These are phyloP conservation scores for Ctena decussata DNA, from an alignment of 2,888 invertebrate genomes.

Conservation along the genomic window DNA sequence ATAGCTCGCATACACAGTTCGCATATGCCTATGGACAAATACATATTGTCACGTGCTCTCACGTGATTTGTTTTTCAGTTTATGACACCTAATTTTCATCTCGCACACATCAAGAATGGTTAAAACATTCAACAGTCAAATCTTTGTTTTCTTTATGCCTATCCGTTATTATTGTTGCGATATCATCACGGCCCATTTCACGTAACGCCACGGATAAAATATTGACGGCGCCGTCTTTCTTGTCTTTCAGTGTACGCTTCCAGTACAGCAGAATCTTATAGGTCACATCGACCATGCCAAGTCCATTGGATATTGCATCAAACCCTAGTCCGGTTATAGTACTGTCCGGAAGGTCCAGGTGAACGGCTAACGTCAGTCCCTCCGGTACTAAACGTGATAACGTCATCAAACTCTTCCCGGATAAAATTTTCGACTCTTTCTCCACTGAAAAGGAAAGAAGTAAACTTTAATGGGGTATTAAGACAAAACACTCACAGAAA, in stretches of 20 bases:
- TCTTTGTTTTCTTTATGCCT: conserved; percentile 81
- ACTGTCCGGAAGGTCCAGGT: conserved; percentile 85
- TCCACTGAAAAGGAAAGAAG: conserved; percentile 78
- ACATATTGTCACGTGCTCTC: no score
- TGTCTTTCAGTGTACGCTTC: conserved; percentile 83
- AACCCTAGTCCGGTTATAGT: conserved; percentile 86
- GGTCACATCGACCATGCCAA: conserved; percentile 84
- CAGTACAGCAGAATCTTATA: conserved; percentile 86
- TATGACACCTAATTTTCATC: no score
- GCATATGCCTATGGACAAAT: no score
- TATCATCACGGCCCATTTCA: conserved; percentile 81
- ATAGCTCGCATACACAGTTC: no score
- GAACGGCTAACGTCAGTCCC: conserved; percentile 85
- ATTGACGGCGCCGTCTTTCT: conserved; percentile 79
- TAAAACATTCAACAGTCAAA: conserved; percentile 75
- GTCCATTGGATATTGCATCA: conserved; percentile 85
- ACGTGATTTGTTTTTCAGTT: no score
- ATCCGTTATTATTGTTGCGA: conserved; percentile 79
- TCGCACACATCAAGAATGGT: conserved; percentile 30
- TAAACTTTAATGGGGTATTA: no score
- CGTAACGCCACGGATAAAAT: conserved; percentile 77
- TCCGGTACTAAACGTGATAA: conserved; percentile 83
- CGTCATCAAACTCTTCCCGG: conserved; percentile 83
- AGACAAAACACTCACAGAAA: no score
- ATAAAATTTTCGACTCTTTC: conserved; percentile 83